Evolutionary conservation across 2,113 vertebrate genomes (phyloP).

Genomic region (Pundamilia nyererei): DNA sequence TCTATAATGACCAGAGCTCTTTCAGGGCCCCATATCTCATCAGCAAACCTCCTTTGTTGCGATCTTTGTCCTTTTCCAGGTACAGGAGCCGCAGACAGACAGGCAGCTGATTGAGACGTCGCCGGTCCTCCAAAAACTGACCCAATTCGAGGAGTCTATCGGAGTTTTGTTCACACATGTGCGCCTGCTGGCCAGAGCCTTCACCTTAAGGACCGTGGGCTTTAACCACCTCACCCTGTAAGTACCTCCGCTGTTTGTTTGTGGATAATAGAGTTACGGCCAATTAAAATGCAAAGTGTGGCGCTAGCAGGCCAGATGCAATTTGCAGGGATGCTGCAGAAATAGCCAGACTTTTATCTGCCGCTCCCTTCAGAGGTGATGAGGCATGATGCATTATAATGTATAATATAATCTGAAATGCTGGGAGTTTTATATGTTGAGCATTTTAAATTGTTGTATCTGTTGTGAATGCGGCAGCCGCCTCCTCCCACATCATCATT

Average conservation of each 20-base stretch:
- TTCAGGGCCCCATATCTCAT: not conserved
- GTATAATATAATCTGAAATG: conserved; percentile 26
- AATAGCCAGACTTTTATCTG: not conserved
- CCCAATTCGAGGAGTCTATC: conserved; percentile 88
- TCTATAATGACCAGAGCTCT: not conserved
- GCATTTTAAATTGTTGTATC: conserved; percentile 21
- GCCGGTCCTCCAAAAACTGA: conserved; percentile 95
- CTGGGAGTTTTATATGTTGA: not conserved
- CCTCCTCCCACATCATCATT: conserved; percentile 16
- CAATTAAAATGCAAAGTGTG: conserved; percentile 46
- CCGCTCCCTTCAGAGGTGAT: conserved; percentile 27
- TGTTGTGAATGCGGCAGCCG: not conserved
- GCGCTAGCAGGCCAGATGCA: not conserved
- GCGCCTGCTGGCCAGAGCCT: conserved; percentile 88
- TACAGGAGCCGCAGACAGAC: conserved; percentile 93
- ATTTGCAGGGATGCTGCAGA: conserved; percentile 20
- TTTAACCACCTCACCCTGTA: conserved; percentile 99
- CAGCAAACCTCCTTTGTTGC: not conserved
- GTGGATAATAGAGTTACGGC: not conserved
- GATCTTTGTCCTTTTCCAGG: conserved; percentile 57
- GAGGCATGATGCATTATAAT: conserved; percentile 26
- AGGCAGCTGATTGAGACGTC: conserved; percentile 95
- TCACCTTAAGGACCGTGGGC: conserved; percentile 95
- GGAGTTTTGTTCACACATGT: conserved; percentile 94
- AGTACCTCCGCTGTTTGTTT: conserved; percentile 54